Percentiles rank a stretch among this genome's conserved stretches.
Evolutionary conservation across 1,140 invertebrate species (phyloP).

Genomic region (Cecropterus lyciades): DNA sequence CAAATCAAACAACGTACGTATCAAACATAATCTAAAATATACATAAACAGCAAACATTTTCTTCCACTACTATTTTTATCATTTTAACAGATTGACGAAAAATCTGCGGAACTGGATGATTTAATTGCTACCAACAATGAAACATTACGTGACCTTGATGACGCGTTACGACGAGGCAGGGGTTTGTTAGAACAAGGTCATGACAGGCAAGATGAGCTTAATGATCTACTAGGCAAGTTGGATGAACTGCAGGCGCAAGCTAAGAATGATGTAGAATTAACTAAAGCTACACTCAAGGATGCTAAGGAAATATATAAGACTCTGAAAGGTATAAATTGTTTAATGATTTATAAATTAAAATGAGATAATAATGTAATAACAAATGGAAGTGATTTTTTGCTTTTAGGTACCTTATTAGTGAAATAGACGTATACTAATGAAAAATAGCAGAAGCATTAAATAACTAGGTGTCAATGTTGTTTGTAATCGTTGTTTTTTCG

Average conservation of each 20-base stretch:
- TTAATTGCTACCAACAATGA: conserved; percentile 73
- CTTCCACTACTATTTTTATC: background rate
- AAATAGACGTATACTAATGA: no score
- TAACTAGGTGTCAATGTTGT: no score
- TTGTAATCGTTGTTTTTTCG: no score
- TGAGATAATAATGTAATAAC: no score
- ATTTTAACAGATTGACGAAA: conserved; percentile 62
- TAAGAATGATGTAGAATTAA: conserved; percentile 91
- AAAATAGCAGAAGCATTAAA: no score
- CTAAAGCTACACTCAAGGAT: conserved; percentile 93
- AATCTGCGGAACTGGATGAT: conserved; percentile 69
- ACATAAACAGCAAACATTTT: background rate
- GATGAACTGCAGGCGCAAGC: conserved; percentile 89
- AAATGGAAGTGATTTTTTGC: no score
- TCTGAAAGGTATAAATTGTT: conserved; percentile 87
- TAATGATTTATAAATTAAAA: conserved; percentile 2
- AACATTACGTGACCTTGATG: conserved; percentile 58
- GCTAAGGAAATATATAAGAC: conserved; percentile 94
- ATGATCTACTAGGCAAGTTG: conserved; percentile 86
- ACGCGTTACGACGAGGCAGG: conserved; percentile 55
- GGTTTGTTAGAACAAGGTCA: conserved; percentile 88
- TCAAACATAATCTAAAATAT: background rate
- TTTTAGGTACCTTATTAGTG: no score
- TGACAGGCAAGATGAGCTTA: conserved; percentile 86
- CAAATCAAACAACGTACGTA: no score